Percentiles rank a stretch among this genome's conserved stretches.
Conservation (phyloP, 2,888 invertebrate species). For the Bombylius discolor region DNA sequence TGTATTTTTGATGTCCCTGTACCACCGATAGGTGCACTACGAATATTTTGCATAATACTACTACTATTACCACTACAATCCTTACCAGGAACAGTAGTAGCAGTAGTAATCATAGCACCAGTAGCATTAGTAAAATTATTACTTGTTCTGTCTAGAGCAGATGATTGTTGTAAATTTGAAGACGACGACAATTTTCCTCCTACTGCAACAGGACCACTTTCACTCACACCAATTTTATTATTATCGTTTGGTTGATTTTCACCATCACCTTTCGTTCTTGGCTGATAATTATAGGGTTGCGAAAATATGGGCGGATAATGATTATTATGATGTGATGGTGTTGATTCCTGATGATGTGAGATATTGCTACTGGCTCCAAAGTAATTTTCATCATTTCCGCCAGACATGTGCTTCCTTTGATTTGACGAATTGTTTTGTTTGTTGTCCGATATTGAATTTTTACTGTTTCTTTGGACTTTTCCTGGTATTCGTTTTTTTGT, state of each 20-base stretch:
- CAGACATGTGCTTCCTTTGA: constrained; percentile 5
- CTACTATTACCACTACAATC: not conserved
- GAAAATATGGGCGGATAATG: not conserved
- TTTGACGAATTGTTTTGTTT: constrained; percentile 8
- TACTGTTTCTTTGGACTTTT: constrained; percentile 2
- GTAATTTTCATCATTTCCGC: constrained; percentile 6
- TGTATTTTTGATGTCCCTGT: not conserved
- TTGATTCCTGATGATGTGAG: constrained; percentile 4
- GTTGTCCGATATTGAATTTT: constrained; percentile 6
- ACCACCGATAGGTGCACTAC: not conserved
- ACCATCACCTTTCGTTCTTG: constrained; percentile 26
- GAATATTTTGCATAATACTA: not conserved
- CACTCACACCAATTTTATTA: not conserved
- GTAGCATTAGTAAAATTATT: not conserved
- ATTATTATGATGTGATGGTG: constrained; percentile 1
- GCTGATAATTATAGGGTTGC: constrained; percentile 8
- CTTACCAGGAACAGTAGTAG: not conserved
- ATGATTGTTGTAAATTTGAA: not conserved
- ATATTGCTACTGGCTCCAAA: not conserved
- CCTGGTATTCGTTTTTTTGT: constrained; percentile 8
- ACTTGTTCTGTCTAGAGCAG: not conserved
- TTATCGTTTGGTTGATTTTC: constrained; percentile 18
- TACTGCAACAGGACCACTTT: not conserved
- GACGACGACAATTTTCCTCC: not conserved
- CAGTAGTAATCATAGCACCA: not conserved